phyloP scores from a whole-genome alignment of 2,797 vertebrate genomes.

The Periparus ater region DNA sequence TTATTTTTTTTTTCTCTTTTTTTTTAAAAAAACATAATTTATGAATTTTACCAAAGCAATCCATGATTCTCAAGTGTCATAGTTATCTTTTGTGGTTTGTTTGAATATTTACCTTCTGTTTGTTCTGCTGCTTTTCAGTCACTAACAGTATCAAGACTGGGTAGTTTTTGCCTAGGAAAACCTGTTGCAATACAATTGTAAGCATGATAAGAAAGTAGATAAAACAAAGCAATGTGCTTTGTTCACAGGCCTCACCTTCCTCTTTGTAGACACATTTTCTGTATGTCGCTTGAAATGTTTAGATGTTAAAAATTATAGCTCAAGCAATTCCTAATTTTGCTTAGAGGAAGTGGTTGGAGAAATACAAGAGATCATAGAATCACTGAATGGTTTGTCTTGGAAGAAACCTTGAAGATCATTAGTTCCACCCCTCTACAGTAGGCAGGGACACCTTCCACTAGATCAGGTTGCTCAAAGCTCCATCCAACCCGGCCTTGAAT shows the following conservation, averaged over 20 bases:
- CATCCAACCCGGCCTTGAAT: background rate
- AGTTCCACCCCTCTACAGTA: background rate
- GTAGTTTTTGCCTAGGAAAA: background rate
- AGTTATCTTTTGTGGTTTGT: background rate
- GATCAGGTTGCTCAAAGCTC: background rate
- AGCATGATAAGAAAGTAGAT: background rate
- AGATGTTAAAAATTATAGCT: background rate
- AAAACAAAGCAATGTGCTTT: background rate
- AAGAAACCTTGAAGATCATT: background rate
- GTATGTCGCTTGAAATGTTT: background rate
- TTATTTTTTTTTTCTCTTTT: background rate
- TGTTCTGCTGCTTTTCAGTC: conserved; percentile 4
- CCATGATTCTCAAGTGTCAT: background rate
- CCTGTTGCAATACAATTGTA: background rate
- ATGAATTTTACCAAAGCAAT: background rate
- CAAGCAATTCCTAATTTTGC: background rate
- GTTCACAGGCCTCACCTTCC: background rate
- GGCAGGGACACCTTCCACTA: background rate
- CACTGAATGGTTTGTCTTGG: background rate
- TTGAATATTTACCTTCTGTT: background rate
- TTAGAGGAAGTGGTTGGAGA: background rate
- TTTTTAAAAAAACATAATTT: background rate
- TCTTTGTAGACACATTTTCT: background rate
- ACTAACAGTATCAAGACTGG: background rate
- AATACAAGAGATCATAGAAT: background rate